Conservation (phyloP, 2,797 vertebrate species). For the Spheniscus humboldti region DNA sequence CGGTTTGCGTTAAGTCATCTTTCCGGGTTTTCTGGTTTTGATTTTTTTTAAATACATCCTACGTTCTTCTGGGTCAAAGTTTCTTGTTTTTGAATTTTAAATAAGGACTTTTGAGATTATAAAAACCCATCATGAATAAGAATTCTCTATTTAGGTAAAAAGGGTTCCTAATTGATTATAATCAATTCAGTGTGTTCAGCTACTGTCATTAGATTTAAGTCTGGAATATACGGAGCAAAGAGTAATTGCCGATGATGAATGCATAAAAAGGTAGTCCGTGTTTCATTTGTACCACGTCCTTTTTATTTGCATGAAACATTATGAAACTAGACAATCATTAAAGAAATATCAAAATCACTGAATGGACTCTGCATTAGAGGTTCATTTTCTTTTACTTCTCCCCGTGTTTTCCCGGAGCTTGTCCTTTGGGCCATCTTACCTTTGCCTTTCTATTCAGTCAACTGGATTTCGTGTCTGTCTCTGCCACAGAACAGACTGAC, state of each 20-base stretch:
- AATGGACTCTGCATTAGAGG: neutral
- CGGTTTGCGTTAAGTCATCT: neutral
- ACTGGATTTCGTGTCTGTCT: neutral
- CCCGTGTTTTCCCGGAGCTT: neutral
- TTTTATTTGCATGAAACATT: neutral
- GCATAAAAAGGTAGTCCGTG: neutral
- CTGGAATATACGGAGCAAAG: neutral
- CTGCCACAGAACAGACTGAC: neutral
- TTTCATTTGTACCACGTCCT: neutral
- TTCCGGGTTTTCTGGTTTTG: neutral
- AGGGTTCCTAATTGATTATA: neutral
- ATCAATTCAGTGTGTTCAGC: neutral
- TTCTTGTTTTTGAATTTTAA: neutral
- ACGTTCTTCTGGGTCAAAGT: neutral
- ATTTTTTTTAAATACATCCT: neutral
- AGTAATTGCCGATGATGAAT: neutral
- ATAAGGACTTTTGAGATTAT: neutral
- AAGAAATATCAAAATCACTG: neutral
- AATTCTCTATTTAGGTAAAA: neutral
- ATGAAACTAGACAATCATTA: neutral
- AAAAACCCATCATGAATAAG: neutral
- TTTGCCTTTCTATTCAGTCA: neutral
- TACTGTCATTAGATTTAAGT: neutral
- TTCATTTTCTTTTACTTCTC: neutral
- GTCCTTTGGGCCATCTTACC: neutral